Evolutionary conservation across 2,797 vertebrate genomes (phyloP), one percentile per base, ranked within the genome.

Genomic region (Sebastes dallii): DNA sequence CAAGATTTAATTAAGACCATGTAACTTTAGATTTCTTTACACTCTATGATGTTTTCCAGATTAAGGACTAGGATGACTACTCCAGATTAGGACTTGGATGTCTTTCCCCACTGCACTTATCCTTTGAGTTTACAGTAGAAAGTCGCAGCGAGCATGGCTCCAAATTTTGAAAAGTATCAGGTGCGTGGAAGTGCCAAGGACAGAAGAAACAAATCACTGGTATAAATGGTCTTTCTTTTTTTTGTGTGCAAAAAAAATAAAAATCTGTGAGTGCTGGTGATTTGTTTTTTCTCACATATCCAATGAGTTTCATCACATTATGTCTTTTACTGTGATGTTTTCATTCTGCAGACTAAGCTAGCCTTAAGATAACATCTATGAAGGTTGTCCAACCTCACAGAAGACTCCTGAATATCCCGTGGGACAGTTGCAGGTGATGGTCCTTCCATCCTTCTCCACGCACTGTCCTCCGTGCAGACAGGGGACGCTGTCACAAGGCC

Each of bases 391-490:
- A 5, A 96, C 96, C 95, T 97, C 94, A 82, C 96, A 97, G 82
- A 88, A 89, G 34, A 22, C 32, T 83, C 96, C 96, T 1, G 94
- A 91, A 82, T 93, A 94, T 80, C 96, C 96, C 1, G 32, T 3
- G 1, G 90, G 93, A 82, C 96, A 97, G 70, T 54, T 92, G 75
- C 96, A 97, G 14, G 64, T 32, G 13, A 84, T 4, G 2, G 83
- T 69, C 42, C 42, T 39, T 46, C 77, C 91, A 1, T 93, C 92
- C 8, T 64, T 87, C 74, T 93, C 93, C 70, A 88, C 69, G 77
- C 96, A 97, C 62, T 92, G 90, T 58, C 95, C 96, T 71, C 95
- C 95, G 1, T 96, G 91, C 58, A 94, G 89, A 83, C 96, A 96
- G 60, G 94, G 95, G 82, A 81, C 36, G 22, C 95, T 95, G 60